Conservation (phyloP, 2,888 invertebrate species). For the Pediacus dermestoides region DNA sequence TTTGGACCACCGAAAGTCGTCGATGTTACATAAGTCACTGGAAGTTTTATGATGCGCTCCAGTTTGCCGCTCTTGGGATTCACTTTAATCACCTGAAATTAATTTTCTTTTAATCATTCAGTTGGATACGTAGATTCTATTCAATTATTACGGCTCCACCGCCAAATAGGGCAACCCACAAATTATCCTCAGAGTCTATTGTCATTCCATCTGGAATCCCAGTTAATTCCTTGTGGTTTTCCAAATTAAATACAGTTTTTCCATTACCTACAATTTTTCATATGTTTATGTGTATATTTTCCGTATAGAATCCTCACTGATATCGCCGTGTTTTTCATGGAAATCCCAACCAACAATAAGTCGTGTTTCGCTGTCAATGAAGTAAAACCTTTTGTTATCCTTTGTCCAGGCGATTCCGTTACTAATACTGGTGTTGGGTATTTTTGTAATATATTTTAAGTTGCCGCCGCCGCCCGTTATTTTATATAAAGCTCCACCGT, state of each 20-base stretch:
- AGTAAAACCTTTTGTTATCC: slow-evolving; percentile 66
- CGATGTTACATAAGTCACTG: slow-evolving; percentile 55
- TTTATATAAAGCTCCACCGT: slow-evolving; percentile 4
- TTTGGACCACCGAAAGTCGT: slow-evolving; percentile 59
- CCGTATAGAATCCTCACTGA: slow-evolving; percentile 35
- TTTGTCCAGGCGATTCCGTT: slow-evolving; percentile 73
- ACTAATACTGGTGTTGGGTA: slow-evolving; percentile 56
- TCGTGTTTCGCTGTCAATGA: slow-evolving; percentile 65
- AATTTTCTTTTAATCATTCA: slow-evolving; percentile 2
- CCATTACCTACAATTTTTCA: slow-evolving; percentile 33
- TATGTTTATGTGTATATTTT: slow-evolving; percentile 1
- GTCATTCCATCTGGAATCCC: slow-evolving; percentile 74
- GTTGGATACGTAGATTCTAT: no score
- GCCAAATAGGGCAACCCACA: slow-evolving; percentile 66
- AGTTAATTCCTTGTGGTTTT: slow-evolving; percentile 52
- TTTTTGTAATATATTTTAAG: slow-evolving; percentile 16
- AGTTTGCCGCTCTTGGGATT: slow-evolving; percentile 47
- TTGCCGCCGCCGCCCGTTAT: background rate
- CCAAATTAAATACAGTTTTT: slow-evolving; percentile 57
- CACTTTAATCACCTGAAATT: slow-evolving; percentile 50
- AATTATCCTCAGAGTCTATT: slow-evolving; percentile 66
- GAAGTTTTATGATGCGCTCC: slow-evolving; percentile 50
- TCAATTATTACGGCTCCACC: slow-evolving; percentile 60
- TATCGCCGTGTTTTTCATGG: slow-evolving; percentile 53
- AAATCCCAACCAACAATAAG: slow-evolving; percentile 66